Evolutionary conservation across 2,888 invertebrate species (phyloP), one percentile per base, ranked within the genome.

Genomic region (Pseudococcus viburni): DNA sequence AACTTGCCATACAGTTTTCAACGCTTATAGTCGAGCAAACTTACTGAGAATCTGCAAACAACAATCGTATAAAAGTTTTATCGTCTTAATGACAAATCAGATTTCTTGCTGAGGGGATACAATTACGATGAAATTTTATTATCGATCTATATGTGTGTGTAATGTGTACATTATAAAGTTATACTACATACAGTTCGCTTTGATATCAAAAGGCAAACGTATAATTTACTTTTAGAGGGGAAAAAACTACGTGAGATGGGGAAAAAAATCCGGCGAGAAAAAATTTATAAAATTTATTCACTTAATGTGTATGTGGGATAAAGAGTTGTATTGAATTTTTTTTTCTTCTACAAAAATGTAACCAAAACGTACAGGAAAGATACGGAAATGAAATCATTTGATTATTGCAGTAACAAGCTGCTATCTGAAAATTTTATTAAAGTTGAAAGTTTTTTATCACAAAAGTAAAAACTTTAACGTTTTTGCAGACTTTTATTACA

Each of bases 401-500:
- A 88, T 88, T 88, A 88, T 83, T 88, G 80, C 88, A 88, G 88
- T 88, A 88, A 88, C 88, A 88, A 88, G 88, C 88, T 88, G 88
- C 80, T 88, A 88, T 88, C 83, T 88, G 59, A 88, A 88, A 88
- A 88, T 88, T 88, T 88, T 88, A 88, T 88, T 88, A 83, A 88
- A 88, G 88, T 88, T 88, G 88, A 88, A 88, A 83, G 88, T 88
- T 88, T 88, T 88, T 88, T 88, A 88, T 88, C 88, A 88, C 88
- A 88, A 88, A 85, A 88, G 88, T 55, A 83, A 88, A 88, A 88
- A 88, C 80, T 83, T 88, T 83, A 80, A 88, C 51, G 59, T 88
- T 88, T 88, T 83, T 80, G 80, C 39, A 88, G 88, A 88, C 88
- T 88, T 88, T 88, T 88, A 88, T 88, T 88, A 83, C 88, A 83